Evolutionary conservation across 2,797 vertebrate genomes (phyloP), one percentile per base, ranked within the genome.

Genomic region (Cheracebus regulus): DNA sequence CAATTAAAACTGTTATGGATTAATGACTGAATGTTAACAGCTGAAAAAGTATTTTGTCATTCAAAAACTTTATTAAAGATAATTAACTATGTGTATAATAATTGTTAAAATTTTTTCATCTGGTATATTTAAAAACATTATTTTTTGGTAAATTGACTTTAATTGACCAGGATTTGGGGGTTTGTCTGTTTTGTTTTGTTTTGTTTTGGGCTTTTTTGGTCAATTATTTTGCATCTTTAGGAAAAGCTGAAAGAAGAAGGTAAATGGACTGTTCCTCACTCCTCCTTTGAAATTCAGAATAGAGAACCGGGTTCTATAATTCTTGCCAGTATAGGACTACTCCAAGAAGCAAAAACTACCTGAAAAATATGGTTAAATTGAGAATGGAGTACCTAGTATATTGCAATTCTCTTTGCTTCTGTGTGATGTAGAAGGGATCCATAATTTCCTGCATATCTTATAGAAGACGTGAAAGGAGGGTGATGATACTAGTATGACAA

Each of bases 111-210:
- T 58, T 80, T 93, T 95, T 86, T 15, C 7, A 46, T 76, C 44
- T 86, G 5, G 4, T 24, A 57, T 58, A n/a, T 93, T 86, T 91
- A 58, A 12, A 28, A 93, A 82, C n/a, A 79, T 96, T 76, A 55
- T 85, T 20, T 94, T 90, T 96, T 81, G 44, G 17, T 44, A 64
- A 72, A 52, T 94, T 95, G 36, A 0, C 26, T 94, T 95, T 95
- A 10, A 28, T 82, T 14, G 14, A 15, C 13, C 55, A 90, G 5
- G 9, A 4, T 95, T 96, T 83, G 78, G 58, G 57, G 72, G 36
- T 26, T 72, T 20, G 50, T 52, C 20, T 52, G 19, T 8, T 55
- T 55, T 55, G 52, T 55, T 55, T 52, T 20, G 50, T 19, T 52
- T 52, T 52, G 44, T 46, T 46, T 46, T 46, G 44, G 17, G 14